Conservation (phyloP, 2,888 invertebrate genomes). For the Cantharis rustica region DNA sequence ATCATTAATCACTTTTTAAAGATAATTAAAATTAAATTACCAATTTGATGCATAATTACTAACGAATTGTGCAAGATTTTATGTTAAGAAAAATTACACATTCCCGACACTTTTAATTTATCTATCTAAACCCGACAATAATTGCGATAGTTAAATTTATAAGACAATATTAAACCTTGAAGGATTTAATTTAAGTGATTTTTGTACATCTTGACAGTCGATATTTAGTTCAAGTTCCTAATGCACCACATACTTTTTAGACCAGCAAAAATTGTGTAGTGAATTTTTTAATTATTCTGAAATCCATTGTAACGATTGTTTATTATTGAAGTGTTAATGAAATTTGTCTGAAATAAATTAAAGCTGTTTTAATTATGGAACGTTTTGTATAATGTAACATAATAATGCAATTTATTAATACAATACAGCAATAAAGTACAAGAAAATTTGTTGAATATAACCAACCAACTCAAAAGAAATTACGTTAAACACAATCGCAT, state of each 20-base stretch:
- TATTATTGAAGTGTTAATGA: not conserved
- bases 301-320: too few species aligned
- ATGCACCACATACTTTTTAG: too few species aligned
- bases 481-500: not conserved
- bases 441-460: not conserved
- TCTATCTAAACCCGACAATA: not conserved
- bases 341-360: not conserved
- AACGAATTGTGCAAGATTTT: not conserved
- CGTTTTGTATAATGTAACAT: not conserved
- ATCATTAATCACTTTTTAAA: slow-evolving; percentile 10
- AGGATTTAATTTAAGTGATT: not conserved
- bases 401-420: not conserved
- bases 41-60: not conserved
- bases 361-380: not conserved
- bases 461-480: not conserved
- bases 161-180: not conserved
- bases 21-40: not conserved
- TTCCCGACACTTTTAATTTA: not conserved
- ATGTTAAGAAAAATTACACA: not conserved
- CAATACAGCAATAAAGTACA: not conserved
- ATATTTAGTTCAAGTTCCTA: too few species aligned
- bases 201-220: not conserved
- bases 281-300: too few species aligned
- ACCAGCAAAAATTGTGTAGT: too few species aligned
- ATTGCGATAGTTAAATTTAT: not conserved